Percentiles rank a stretch among this genome's conserved stretches.
Evolutionary conservation across 2,113 vertebrate genomes (phyloP).

Genomic region (Herpetotheres cachinnans): DNA sequence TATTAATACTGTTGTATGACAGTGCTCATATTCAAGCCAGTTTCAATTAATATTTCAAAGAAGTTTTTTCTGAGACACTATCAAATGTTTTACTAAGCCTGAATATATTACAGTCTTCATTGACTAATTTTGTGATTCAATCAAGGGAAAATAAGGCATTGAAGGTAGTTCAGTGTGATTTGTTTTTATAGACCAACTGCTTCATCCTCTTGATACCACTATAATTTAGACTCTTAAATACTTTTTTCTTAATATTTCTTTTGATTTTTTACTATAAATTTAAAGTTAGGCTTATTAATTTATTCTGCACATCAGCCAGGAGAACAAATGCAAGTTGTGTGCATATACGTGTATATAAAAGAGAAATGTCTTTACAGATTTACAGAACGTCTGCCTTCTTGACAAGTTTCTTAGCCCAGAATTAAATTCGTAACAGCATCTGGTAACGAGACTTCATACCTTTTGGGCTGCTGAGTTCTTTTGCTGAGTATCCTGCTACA

Average conservation of each 20-base stretch:
- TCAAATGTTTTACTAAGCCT: conserved; percentile 6
- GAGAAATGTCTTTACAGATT: background rate
- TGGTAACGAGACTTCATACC: background rate
- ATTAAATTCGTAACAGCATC: background rate
- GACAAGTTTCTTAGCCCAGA: background rate
- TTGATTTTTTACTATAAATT: conserved; percentile 10
- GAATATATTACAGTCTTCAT: conserved; percentile 19
- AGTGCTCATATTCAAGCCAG: conserved; percentile 13
- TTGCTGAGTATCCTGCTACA: background rate
- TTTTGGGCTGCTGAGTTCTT: background rate
- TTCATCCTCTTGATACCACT: background rate
- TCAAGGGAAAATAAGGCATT: conserved; percentile 26
- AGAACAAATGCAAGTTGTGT: background rate
- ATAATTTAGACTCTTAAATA: conserved; percentile 3
- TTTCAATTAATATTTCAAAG: conserved; percentile 59
- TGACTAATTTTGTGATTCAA: conserved; percentile 44
- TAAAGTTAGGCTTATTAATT: conserved; percentile 6
- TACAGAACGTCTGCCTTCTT: background rate
- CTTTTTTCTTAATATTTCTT: background rate
- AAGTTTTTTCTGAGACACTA: conserved; percentile 15
- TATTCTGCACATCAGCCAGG: background rate
- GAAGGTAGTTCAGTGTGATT: conserved; percentile 14
- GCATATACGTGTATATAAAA: background rate
- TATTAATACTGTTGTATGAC: background rate
- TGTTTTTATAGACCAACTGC: conserved; percentile 46